Base-by-base conservation (phyloP, 2,888 invertebrate genomes). In the Willowsia nigromaculata region DNA sequence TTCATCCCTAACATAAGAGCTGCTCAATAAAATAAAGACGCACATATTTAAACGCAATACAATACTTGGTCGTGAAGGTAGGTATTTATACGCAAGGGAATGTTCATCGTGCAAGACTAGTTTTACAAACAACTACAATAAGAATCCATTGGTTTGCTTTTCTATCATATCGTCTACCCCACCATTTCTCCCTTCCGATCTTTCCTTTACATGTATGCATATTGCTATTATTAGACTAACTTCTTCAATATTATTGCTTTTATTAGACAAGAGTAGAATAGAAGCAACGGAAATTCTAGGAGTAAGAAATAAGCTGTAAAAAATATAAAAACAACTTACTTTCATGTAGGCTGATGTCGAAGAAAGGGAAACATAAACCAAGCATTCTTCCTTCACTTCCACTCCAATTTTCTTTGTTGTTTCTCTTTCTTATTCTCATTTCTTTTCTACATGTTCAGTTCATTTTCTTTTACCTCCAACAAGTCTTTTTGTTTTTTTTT, bases 111-210 rank as follows among this genome's bases (percentile, higher is more conserved):
- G 15, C 33, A 71, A n/a, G n/a, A 33, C 11, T 9, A 40, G 18
- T 30, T 50, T 27, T 47, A 25, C 27, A 9, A 9, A 47, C 7
- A 47, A 30, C 13, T 30, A 33, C 33, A 68, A 33, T n/a, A 68
- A 33, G 27, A 68, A 68, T 68, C 65, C 65, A 68, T 68, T 68
- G 65, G 65, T 68, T 68, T 30, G 1, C 3, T 68, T 68, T 68
- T 68, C 33, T 30, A 30, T 47, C 2, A 6, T 37, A 6, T 37
- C 37, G 37, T 37, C 47, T 47, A 7, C 13, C 47, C 47, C 47
- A 47, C 7, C 47, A 47, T 47, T 47, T 47, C 15, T 47, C 47
- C 15, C 47, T 47, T 47, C 47, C 15, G 47, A 2, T 47, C 47
- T 13, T 47, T 47, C 47, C 13, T 9, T 47, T 13, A 13, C 6